phyloP scores from a whole-genome alignment of 37 sponge, comb jelly and placozoan genomes.

The Beroe forskalii region DNA sequence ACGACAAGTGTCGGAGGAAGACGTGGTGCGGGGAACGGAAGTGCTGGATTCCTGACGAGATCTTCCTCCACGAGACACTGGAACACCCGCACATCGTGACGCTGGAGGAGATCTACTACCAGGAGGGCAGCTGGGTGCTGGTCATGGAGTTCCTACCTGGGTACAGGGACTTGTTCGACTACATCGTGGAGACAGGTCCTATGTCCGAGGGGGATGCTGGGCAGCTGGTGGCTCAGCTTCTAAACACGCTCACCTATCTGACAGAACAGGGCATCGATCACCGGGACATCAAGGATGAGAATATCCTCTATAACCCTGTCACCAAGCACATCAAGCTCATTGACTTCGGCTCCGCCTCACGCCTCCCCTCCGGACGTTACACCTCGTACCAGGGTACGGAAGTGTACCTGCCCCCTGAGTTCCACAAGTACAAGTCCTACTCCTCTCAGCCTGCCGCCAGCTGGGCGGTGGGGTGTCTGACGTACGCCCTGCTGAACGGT shows the following conservation, averaged over 20 bases:
- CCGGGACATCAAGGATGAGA: background rate
- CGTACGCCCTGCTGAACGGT: constrained; percentile 6
- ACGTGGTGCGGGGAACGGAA: background rate
- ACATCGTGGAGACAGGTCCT: background rate
- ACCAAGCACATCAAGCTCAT: background rate
- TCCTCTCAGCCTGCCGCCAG: background rate
- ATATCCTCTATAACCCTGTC: background rate
- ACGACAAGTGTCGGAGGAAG: background rate
- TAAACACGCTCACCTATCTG: background rate
- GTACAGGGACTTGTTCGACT: constrained; percentile 4
- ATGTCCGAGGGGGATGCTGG: background rate
- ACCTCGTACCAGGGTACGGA: constrained; percentile 14
- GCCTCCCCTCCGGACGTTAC: background rate
- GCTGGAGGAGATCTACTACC: constrained; percentile 2
- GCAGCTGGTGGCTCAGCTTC: background rate
- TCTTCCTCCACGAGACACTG: background rate
- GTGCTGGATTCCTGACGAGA: background rate
- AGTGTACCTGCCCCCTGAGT: constrained; percentile 20
- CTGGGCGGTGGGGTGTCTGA: background rate
- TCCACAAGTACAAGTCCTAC: background rate
- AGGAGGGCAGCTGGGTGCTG: background rate
- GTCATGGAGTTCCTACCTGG: background rate
- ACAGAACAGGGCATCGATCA: background rate
- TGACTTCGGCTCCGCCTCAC: background rate
- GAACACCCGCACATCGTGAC: background rate